A percentile compares a stretch with the other conserved stretches of the same genome.
Conservation (phyloP, 23 tunicate species). For the Ascidia mentula region DNA sequence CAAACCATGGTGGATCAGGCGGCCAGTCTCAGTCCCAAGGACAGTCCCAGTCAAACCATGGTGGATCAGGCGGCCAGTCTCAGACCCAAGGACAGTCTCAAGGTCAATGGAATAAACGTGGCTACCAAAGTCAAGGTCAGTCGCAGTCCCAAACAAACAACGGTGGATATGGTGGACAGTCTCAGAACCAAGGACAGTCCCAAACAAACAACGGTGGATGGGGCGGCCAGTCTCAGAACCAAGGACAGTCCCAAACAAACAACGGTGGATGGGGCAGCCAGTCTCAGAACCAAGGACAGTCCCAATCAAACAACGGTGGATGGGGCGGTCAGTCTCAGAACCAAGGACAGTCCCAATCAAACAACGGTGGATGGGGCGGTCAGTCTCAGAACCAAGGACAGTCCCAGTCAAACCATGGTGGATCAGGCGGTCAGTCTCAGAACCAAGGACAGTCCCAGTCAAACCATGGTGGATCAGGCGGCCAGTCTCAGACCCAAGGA, state of each 20-base stretch:
- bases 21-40: slow-evolving; percentile 25
- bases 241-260: not conserved
- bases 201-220: slow-evolving; percentile 12
- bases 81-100: slow-evolving; percentile 42
- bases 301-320: slow-evolving; percentile 20
- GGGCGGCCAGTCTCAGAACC: slow-evolving; percentile 26
- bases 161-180: slow-evolving; percentile 22
- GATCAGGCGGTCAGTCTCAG: slow-evolving; percentile 9
- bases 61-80: slow-evolving; percentile 29
- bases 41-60: slow-evolving; percentile 21
- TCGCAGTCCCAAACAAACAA: slow-evolving; percentile 16
- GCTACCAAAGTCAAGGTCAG: slow-evolving; percentile 26
- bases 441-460: slow-evolving; percentile 34
- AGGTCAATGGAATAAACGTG: not conserved
- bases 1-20: slow-evolving; percentile 20
- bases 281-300: slow-evolving; percentile 22
- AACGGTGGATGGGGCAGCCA: slow-evolving; percentile 25
- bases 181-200: slow-evolving; percentile 22
- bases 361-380: slow-evolving; percentile 7
- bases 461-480: slow-evolving; percentile 15
- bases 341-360: slow-evolving; percentile 44
- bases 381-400: slow-evolving; percentile 30
- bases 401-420: slow-evolving; percentile 10
- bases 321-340: slow-evolving; percentile 28
- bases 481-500: slow-evolving; percentile 26